Conservation (phyloP, 1,140 invertebrate genomes). For the Dendrolimus kikuchii region DNA sequence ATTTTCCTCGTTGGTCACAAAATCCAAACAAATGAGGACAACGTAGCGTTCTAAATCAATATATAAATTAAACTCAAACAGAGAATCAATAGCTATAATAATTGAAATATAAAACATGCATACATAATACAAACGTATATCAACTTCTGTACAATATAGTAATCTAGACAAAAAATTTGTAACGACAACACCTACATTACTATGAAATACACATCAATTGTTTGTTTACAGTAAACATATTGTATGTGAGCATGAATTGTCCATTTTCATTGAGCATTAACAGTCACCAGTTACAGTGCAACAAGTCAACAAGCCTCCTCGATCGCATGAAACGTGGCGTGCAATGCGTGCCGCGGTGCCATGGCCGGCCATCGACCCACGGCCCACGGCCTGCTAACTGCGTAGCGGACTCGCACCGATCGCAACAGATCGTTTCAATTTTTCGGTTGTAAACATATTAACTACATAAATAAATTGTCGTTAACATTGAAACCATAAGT, state of each 20-base stretch:
- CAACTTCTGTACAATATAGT: no score
- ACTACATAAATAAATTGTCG: no score
- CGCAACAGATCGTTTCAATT: not conserved
- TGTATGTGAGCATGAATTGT: slow-evolving; percentile 19
- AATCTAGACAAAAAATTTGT: no score
- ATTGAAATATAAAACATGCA: no score
- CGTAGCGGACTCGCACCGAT: slow-evolving; percentile 1
- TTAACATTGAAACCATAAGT: no score
- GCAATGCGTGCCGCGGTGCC: slow-evolving; percentile 27
- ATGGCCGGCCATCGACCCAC: slow-evolving; percentile 46
- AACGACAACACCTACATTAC: not conserved
- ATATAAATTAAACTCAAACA: no score
- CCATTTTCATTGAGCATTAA: slow-evolving; percentile 25
- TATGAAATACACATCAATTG: slow-evolving; percentile 1
- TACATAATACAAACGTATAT: no score
- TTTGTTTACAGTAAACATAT: slow-evolving; percentile 11
- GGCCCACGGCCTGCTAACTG: slow-evolving; percentile 4
- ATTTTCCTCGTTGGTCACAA: no score
- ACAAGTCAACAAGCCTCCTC: slow-evolving; percentile 15
- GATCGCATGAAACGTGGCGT: slow-evolving; percentile 23
- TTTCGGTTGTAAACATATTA: no score
- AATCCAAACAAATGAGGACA: no score
- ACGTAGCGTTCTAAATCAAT: no score
- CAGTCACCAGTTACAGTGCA: slow-evolving; percentile 6
- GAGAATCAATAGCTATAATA: no score